Percentiles rank a stretch among this genome's conserved stretches.
phyloP scores from a whole-genome alignment of 2,797 vertebrate species.

The Myotis pilosus region DNA sequence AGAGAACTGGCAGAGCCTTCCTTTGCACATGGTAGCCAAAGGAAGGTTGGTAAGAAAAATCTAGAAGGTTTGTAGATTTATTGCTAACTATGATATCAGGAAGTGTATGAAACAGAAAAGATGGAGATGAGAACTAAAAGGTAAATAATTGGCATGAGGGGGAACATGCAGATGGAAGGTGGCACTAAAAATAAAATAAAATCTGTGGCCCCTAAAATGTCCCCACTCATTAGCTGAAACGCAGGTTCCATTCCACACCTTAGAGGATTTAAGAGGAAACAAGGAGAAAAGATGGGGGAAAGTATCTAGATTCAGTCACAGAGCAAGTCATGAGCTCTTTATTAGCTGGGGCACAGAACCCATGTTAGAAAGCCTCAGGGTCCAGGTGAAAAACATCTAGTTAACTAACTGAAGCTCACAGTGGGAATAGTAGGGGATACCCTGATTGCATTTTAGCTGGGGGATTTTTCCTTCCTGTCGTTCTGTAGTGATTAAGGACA shows the following conservation, averaged over 20 bases:
- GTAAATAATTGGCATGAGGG: neutral
- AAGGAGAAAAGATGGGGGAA: neutral
- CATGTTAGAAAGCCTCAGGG: neutral
- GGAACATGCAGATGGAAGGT: neutral
- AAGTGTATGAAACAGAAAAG: neutral
- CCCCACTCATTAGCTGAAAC: neutral
- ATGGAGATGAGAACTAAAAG: neutral
- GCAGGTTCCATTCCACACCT: neutral
- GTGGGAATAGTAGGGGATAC: neutral
- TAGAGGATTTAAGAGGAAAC: neutral
- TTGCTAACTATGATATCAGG: neutral
- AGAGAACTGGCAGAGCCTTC: neutral
- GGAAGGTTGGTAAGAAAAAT: neutral
- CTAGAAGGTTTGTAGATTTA: neutral
- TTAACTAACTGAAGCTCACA: neutral
- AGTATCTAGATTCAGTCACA: neutral
- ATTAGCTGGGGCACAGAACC: neutral
- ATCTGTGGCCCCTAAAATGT: neutral
- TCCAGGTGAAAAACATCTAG: neutral
- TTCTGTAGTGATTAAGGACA: conserved; percentile 22
- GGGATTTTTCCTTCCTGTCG: neutral
- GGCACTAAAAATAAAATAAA: neutral
- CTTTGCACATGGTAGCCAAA: neutral
- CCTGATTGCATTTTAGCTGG: neutral
- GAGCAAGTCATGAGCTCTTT: neutral